Conservation (phyloP, 2,797 vertebrate species). For the Tauraco hartlaubi region DNA sequence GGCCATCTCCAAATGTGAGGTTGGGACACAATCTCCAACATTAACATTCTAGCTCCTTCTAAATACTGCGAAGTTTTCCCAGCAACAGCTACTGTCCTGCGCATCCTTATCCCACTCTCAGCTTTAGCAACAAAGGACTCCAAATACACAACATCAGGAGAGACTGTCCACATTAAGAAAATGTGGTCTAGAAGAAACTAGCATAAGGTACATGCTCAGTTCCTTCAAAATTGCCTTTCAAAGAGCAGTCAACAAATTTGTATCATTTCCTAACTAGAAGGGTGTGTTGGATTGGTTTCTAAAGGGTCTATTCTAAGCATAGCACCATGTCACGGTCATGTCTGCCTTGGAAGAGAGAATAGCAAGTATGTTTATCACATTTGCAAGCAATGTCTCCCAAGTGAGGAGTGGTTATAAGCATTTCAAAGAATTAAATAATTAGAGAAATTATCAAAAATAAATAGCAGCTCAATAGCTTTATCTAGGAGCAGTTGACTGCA, state of each 20-base stretch:
- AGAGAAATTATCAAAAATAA: neutral
- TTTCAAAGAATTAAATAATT: neutral
- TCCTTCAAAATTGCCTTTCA: neutral
- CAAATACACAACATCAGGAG: neutral
- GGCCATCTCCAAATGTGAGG: neutral
- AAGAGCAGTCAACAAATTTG: neutral
- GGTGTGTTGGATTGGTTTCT: neutral
- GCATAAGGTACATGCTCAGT: neutral
- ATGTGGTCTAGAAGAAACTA: neutral
- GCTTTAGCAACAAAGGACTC: neutral
- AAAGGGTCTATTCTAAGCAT: neutral
- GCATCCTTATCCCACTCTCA: neutral
- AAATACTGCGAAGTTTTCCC: neutral
- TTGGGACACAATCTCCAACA: accelerated
- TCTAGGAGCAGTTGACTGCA: neutral
- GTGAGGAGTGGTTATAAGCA: neutral
- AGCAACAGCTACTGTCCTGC: neutral
- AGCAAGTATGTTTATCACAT: neutral
- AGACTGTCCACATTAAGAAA: neutral
- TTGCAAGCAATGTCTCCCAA: neutral
- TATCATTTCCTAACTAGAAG: neutral
- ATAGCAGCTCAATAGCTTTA: neutral
- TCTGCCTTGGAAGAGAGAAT: neutral
- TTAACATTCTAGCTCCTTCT: neutral
- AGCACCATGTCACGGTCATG: neutral